Percentiles rank a stretch among this genome's conserved stretches.
Conservation (phyloP, 1,140 invertebrate species). For the Bombus superbus region DNA sequence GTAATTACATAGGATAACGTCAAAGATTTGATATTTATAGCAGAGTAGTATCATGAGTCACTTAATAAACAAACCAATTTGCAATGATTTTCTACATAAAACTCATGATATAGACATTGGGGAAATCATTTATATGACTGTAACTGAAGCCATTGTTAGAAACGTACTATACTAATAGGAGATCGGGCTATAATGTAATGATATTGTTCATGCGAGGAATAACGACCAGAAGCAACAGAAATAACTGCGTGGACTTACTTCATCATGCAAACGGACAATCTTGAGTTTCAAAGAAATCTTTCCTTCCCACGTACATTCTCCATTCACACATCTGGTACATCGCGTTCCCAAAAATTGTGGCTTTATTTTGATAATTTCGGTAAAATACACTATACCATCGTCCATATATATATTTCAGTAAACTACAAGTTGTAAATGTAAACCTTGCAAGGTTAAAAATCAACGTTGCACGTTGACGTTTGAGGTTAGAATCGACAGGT, state of each 20-base stretch:
- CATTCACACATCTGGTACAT: constrained; percentile 32
- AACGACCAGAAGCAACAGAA: constrained; percentile 18
- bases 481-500: constrained; percentile 80
- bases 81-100: too few species aligned
- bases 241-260: constrained; percentile 58
- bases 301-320: constrained; percentile 41
- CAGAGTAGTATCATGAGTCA: background rate
- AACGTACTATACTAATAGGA: background rate
- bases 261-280: constrained; percentile 42
- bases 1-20: background rate
- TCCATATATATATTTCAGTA: background rate
- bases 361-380: constrained; percentile 9
- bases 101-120: background rate
- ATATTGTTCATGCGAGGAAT: background rate
- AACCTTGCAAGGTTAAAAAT: constrained; percentile 61
- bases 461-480: constrained; percentile 73
- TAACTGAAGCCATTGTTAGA: background rate
- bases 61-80: background rate
- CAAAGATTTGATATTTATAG: background rate
- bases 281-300: constrained; percentile 35
- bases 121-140: background rate
- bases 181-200: background rate
- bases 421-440: constrained; percentile 42
- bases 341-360: background rate
- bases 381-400: background rate